These are phyloP conservation scores for Pagrus major DNA, from an alignment of 2,113 vertebrate species.

Conservation along the genomic window DNA sequence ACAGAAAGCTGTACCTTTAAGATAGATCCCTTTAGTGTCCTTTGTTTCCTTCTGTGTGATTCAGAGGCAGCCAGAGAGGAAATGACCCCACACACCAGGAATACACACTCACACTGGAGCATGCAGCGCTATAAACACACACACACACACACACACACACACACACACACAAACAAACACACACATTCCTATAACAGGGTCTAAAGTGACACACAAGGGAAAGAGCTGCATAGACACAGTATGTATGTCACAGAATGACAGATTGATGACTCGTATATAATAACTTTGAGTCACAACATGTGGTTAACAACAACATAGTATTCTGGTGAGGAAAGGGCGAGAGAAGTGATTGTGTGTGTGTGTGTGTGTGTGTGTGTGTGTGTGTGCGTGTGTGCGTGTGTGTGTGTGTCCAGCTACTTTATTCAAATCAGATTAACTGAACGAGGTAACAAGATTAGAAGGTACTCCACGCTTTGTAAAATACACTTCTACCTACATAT, in stretches of 20 bases:
- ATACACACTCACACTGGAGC: slow-evolving; percentile 52
- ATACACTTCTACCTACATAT: slow-evolving; percentile 8
- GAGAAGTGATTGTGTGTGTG: not conserved
- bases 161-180: slow-evolving; percentile 15
- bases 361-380: slow-evolving; percentile 24
- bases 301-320: slow-evolving; percentile 43
- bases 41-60: slow-evolving; percentile 62
- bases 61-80: slow-evolving; percentile 67
- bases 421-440: slow-evolving; percentile 62
- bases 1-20: slow-evolving; percentile 55
- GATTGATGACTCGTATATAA: slow-evolving; percentile 22
- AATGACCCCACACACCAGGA: slow-evolving; percentile 71
- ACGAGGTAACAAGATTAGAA: slow-evolving; percentile 53
- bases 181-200: slow-evolving; percentile 22
- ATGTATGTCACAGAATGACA: slow-evolving; percentile 19
- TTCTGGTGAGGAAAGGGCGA: not conserved
- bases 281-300: slow-evolving; percentile 38
- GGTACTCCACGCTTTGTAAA: slow-evolving; percentile 20
- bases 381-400: not conserved
- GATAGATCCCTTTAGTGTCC: slow-evolving; percentile 40
- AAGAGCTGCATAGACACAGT: not conserved
- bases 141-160: too few species aligned
- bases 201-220: slow-evolving; percentile 8
- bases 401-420: slow-evolving; percentile 42
- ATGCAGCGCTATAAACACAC: slow-evolving; percentile 4